phyloP scores from a whole-genome alignment of 2,888 invertebrate species.

The Lamproptera curius region DNA sequence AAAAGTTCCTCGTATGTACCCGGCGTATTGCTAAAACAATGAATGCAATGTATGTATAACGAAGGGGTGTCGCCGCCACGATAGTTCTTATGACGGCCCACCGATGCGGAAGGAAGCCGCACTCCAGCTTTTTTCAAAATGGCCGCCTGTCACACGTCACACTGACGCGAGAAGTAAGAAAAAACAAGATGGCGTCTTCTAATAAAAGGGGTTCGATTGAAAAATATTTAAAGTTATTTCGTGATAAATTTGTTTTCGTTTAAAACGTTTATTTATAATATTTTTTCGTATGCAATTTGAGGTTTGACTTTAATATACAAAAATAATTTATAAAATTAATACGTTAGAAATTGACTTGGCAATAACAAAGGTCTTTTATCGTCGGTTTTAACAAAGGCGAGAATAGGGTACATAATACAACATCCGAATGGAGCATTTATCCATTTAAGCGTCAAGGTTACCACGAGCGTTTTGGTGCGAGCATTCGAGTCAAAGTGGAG shows the following conservation, averaged over 20 bases:
- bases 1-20: constrained; percentile 66
- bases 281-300: too few species aligned
- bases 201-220: constrained; percentile 54
- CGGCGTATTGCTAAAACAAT: constrained; percentile 65
- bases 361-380: too few species aligned
- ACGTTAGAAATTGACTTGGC: too few species aligned
- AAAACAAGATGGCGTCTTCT: constrained; percentile 61
- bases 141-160: constrained; percentile 70
- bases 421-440: neutral
- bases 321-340: too few species aligned
- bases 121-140: constrained; percentile 74
- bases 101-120: constrained; percentile 75
- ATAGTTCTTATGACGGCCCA: constrained; percentile 71
- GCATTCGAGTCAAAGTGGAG: constrained; percentile 74
- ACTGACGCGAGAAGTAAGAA: constrained; percentile 58
- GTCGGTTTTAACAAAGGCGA: neutral
- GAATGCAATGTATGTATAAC: constrained; percentile 72
- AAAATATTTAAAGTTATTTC: too few species aligned
- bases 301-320: too few species aligned
- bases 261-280: too few species aligned
- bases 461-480: constrained; percentile 43
- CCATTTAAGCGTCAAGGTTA: constrained; percentile 32
- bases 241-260: too few species aligned
- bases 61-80: constrained; percentile 67
- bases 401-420: neutral